Conservation (phyloP, 2,797 vertebrate genomes). For the Sebastes hopkinsi region DNA sequence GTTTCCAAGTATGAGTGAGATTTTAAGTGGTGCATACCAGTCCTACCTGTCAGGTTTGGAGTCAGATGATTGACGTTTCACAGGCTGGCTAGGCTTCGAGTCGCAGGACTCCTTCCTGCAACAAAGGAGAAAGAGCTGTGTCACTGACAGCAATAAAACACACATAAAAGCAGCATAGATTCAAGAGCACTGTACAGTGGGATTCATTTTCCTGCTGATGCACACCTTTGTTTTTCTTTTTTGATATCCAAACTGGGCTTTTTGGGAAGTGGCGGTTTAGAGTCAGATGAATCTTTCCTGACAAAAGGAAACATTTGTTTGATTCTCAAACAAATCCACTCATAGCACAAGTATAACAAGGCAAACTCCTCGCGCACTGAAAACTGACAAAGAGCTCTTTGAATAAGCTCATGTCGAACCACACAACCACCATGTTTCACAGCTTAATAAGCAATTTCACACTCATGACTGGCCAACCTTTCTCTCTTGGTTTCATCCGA, state of each 20-base stretch:
- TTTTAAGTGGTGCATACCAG: background rate
- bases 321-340: constrained; percentile 11
- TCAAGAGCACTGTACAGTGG: background rate
- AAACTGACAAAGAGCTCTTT: background rate
- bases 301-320: constrained; percentile 57
- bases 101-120: constrained; percentile 81
- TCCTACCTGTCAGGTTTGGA: constrained; percentile 77
- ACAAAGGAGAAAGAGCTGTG: background rate
- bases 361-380: background rate
- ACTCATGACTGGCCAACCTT: constrained; percentile 70
- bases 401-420: background rate
- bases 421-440: background rate
- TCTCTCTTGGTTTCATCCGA: constrained; percentile 78
- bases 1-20: background rate
- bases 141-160: background rate
- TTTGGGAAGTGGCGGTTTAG: constrained; percentile 61
- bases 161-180: background rate
- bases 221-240: constrained; percentile 83
- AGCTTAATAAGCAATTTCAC: constrained; percentile 15
- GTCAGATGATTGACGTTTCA: constrained; percentile 73
- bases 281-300: constrained; percentile 81
- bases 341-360: background rate
- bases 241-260: constrained; percentile 69
- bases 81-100: constrained; percentile 62
- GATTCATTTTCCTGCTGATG: constrained; percentile 10